Percentiles rank a stretch among this genome's conserved stretches.
phyloP scores from a whole-genome alignment of 2,797 vertebrate species.

The Buceros bicornis region DNA sequence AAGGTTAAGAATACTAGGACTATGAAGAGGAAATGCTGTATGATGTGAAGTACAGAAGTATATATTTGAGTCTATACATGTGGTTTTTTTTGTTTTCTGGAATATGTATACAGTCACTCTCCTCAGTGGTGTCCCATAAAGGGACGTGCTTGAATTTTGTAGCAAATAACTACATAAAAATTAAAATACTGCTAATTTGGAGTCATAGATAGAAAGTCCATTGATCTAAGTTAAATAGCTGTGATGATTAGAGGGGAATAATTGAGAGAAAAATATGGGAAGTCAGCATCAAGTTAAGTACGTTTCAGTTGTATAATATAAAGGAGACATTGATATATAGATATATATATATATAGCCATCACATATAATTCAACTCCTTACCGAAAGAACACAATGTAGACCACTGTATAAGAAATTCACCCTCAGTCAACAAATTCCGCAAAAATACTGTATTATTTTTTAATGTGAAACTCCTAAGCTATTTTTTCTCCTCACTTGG shows the following conservation, averaged over 20 bases:
- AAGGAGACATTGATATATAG: neutral
- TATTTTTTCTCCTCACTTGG: neutral
- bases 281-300: neutral
- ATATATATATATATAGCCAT: neutral
- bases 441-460: neutral
- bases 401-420: neutral
- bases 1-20: neutral
- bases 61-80: neutral
- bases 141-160: neutral
- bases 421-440: neutral
- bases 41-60: neutral
- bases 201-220: neutral
- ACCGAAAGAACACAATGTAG: neutral
- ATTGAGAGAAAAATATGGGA: neutral
- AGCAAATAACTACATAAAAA: neutral
- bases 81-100: neutral
- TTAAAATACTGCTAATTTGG: neutral
- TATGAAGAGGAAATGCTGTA: neutral
- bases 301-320: neutral
- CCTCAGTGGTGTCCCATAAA: neutral
- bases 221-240: neutral
- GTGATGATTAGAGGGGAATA: neutral
- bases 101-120: neutral
- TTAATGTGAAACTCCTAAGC: neutral
- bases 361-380: neutral